phyloP scores from a whole-genome alignment of 2,888 invertebrate genomes.

The Pterostichus niger region DNA sequence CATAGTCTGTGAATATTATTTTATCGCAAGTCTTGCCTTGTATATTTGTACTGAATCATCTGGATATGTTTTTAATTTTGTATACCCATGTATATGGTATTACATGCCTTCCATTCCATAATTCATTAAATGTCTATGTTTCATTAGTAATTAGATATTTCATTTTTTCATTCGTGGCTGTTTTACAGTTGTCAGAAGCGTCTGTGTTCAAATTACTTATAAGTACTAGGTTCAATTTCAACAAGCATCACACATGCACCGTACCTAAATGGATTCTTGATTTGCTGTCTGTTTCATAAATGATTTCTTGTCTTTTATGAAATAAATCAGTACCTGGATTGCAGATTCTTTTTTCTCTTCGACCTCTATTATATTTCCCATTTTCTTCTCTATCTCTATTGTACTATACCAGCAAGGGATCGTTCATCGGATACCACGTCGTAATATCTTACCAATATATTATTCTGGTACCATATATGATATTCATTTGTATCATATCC shows the following conservation, averaged over 20 bases:
- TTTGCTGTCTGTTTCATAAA: background rate
- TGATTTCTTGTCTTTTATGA: background rate
- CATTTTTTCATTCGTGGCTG: conserved; percentile 69
- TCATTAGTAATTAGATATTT: conserved; percentile 68
- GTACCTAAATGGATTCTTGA: background rate
- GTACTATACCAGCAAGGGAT: conserved; percentile 2
- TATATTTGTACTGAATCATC: conserved; percentile 67
- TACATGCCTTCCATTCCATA: conserved; percentile 66
- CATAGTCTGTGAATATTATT: conserved; percentile 68
- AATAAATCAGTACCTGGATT: no score
- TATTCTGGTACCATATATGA: conserved; percentile 68
- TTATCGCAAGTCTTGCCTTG: conserved; percentile 70
- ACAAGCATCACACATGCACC: conserved; percentile 3
- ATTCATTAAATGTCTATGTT: conserved; percentile 68
- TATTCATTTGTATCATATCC: conserved; percentile 70
- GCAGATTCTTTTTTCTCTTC: conserved; percentile 49
- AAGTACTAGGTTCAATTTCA: conserved; percentile 54
- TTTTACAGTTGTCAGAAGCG: conserved; percentile 63
- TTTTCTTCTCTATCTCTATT: no score
- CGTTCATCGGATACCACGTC: conserved; percentile 54
- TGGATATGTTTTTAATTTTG: conserved; percentile 68
- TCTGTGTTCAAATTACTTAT: conserved; percentile 50
- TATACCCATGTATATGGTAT: conserved; percentile 71
- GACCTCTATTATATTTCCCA: no score
- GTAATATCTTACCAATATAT: conserved; percentile 12